Percentiles rank a stretch among this genome's conserved stretches.
phyloP scores from a whole-genome alignment of 2,113 vertebrate genomes.

The Pedetes capensis region DNA sequence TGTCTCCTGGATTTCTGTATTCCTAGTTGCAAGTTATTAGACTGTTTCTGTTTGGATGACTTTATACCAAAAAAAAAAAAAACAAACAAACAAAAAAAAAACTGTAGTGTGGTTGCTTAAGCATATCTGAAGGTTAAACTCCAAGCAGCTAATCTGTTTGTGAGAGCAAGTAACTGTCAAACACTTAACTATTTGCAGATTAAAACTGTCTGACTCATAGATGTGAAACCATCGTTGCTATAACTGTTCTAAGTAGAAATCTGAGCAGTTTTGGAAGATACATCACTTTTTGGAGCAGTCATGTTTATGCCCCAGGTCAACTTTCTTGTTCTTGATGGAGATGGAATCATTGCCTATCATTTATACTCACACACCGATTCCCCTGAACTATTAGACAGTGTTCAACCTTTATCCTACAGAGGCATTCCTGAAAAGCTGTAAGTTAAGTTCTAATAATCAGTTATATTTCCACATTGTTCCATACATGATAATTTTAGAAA shows the following conservation, averaged over 20 bases:
- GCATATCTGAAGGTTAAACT: slow-evolving; percentile 83
- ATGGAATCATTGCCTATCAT: slow-evolving; percentile 71
- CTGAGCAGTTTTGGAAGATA: slow-evolving; percentile 74
- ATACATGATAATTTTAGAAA: not conserved
- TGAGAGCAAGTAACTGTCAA: slow-evolving; percentile 84
- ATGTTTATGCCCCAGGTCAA: slow-evolving; percentile 76
- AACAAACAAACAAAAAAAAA: too few relatives aligned
- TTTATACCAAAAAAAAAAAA: too few relatives aligned
- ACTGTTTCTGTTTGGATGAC: slow-evolving; percentile 78
- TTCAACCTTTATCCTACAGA: not conserved
- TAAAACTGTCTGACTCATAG: slow-evolving; percentile 83
- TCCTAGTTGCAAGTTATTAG: slow-evolving; percentile 67
- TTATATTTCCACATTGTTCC: not conserved
- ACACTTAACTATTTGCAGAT: slow-evolving; percentile 84
- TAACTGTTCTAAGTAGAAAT: slow-evolving; percentile 81
- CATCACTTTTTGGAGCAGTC: slow-evolving; percentile 65
- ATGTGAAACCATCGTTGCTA: slow-evolving; percentile 78
- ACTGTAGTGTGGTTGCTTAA: slow-evolving; percentile 75
- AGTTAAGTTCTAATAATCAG: not conserved
- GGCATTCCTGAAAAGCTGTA: not conserved
- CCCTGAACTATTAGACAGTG: not conserved
- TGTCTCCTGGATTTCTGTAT: slow-evolving; percentile 44
- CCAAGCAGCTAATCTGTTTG: slow-evolving; percentile 79
- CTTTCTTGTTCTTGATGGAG: slow-evolving; percentile 49
- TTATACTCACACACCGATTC: not conserved